Evolutionary conservation across 2,797 vertebrate species (phyloP).

Genomic region (Austrolebias charrua): DNA sequence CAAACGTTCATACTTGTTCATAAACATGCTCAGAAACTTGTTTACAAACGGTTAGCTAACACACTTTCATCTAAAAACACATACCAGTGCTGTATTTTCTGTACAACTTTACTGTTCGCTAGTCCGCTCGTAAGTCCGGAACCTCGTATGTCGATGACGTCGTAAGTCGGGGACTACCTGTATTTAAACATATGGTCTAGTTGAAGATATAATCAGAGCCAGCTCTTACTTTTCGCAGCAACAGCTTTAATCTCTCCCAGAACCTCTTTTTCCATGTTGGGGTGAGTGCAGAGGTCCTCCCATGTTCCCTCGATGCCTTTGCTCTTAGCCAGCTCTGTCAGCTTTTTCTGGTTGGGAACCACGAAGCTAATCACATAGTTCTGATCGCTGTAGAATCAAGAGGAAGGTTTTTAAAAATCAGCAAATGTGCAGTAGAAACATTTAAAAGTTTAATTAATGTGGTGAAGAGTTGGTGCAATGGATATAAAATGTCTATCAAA

Average conservation of each 20-base stretch:
- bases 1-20: too few species aligned
- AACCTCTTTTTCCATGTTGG: constrained; percentile 91
- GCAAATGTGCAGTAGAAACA: background rate
- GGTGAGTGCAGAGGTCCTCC: constrained; percentile 93
- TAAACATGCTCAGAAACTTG: too few species aligned
- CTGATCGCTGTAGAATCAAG: constrained; percentile 83
- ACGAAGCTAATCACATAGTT: constrained; percentile 98
- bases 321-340: constrained; percentile 86
- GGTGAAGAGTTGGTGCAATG: background rate
- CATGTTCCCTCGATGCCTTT: constrained; percentile 85
- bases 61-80: too few species aligned
- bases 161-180: too few species aligned
- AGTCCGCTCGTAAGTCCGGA: too few species aligned
- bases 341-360: constrained; percentile 95
- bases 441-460: background rate
- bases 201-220: background rate
- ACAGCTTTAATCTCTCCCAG: constrained; percentile 90
- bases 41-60: too few species aligned
- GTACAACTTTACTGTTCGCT: too few species aligned
- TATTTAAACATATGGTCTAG: too few species aligned
- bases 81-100: too few species aligned
- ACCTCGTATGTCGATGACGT: too few species aligned
- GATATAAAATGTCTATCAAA: too few species aligned
- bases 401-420: background rate
- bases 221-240: constrained; percentile 88